Percentiles rank a stretch among this genome's conserved stretches.
These are phyloP conservation scores for Lepidothrix coronata DNA, from an alignment of 2,113 vertebrate genomes.

Conservation along the genomic window DNA sequence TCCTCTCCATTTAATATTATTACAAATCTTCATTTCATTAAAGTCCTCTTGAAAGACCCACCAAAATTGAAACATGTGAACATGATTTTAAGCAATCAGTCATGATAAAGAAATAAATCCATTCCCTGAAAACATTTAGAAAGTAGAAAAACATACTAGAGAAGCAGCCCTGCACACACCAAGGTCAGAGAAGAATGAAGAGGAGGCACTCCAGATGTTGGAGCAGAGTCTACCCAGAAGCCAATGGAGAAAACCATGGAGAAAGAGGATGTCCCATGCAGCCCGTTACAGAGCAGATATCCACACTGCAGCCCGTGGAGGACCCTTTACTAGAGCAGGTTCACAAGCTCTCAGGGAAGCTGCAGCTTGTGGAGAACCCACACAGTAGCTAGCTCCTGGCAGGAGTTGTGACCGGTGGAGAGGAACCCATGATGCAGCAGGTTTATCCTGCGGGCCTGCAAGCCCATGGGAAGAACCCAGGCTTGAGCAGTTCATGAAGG, in stretches of 20 bases:
- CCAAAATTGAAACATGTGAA: neutral
- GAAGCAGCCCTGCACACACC: neutral
- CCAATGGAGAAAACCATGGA: neutral
- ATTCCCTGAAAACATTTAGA: neutral
- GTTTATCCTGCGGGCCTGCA: neutral
- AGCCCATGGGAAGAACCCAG: neutral
- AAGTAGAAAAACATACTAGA: neutral
- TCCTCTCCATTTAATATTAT: neutral
- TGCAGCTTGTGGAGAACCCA: neutral
- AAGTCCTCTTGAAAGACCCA: neutral
- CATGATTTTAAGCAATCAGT: neutral
- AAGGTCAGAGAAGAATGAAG: neutral
- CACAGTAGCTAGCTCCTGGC: neutral
- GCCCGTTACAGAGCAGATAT: neutral
- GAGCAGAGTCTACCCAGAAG: neutral
- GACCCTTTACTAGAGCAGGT: neutral
- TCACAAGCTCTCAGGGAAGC: neutral
- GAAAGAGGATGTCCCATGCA: neutral
- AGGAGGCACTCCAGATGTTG: accelerated
- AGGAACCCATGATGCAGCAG: neutral
- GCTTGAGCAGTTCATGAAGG: neutral
- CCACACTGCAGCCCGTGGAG: neutral
- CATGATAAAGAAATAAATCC: neutral
- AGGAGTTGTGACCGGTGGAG: neutral
- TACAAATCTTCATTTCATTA: neutral